Evolutionary conservation across 2,113 vertebrate genomes (phyloP).

Genomic region (Regulus satrapa): DNA sequence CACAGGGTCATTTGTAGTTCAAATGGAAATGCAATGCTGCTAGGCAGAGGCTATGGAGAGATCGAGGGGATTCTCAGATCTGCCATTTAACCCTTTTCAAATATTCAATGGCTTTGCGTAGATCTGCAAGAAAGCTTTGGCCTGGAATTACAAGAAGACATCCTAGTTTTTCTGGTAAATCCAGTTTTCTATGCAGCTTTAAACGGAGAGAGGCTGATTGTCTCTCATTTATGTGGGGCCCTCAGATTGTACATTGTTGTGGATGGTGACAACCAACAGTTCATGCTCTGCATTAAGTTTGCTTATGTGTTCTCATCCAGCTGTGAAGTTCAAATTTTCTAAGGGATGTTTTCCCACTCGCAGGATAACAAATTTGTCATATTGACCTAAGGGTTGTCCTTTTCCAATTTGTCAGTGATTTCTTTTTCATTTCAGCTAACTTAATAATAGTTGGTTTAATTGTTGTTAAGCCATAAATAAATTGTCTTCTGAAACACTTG

Average conservation of each 20-base stretch:
- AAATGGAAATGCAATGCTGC: slow-evolving; percentile 61
- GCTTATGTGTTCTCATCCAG: slow-evolving; percentile 27
- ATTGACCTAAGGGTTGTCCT: slow-evolving; percentile 23
- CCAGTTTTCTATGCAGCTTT: background rate
- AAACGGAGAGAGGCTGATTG: background rate
- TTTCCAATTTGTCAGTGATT: slow-evolving; percentile 23
- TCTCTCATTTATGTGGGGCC: background rate
- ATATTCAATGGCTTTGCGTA: background rate
- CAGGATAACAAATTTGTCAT: slow-evolving; percentile 7
- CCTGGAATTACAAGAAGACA: background rate
- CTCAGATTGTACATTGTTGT: background rate
- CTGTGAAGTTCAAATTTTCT: slow-evolving; percentile 29
- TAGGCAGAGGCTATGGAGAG: slow-evolving; percentile 6
- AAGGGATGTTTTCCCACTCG: slow-evolving; percentile 5
- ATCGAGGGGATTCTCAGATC: background rate
- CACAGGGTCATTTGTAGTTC: slow-evolving; percentile 70
- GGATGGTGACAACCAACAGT: slow-evolving; percentile 1
- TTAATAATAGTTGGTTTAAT: slow-evolving; percentile 20
- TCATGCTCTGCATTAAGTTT: slow-evolving; percentile 21
- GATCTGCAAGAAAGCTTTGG: background rate
- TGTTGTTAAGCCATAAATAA: background rate
- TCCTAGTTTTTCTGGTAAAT: background rate
- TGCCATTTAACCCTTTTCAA: slow-evolving; percentile 52
- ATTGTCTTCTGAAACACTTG: background rate
- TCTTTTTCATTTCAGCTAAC: slow-evolving; percentile 33